phyloP scores from a whole-genome alignment of 2,113 vertebrate species.

The Cyphomyrus discorhynchus region DNA sequence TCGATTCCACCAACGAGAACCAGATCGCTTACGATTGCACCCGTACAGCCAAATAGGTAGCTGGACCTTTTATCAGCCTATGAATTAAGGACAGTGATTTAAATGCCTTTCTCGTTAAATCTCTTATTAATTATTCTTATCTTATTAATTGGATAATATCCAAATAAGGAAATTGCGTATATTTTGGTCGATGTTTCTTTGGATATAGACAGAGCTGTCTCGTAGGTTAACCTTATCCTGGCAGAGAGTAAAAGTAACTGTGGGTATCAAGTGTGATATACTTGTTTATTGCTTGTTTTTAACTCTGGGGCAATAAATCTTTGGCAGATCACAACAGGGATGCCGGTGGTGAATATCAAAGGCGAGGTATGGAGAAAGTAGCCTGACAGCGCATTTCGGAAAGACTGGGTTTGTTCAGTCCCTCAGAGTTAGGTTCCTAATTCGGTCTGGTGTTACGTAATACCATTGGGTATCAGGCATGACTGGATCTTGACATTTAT shows the following conservation, averaged over 20 bases:
- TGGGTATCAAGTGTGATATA: background rate
- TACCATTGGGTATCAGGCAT: background rate
- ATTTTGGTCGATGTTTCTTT: background rate
- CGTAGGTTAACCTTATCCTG: background rate
- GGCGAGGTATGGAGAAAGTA: background rate
- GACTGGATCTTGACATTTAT: background rate
- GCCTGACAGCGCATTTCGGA: background rate
- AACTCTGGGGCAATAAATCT: background rate
- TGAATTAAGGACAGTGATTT: background rate
- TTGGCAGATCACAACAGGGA: background rate
- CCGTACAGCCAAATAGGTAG: background rate
- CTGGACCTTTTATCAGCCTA: background rate
- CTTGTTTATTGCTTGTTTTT: background rate
- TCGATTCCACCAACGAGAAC: background rate
- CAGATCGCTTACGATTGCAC: background rate
- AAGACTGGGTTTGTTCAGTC: background rate
- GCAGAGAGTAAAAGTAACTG: background rate
- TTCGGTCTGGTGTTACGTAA: background rate
- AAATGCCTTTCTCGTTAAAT: background rate
- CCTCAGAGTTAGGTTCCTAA: background rate
- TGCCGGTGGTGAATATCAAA: background rate
- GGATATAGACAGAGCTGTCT: background rate
- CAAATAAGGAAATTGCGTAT: background rate
- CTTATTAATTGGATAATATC: background rate
- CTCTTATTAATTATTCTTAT: background rate